Evolutionary conservation across 2,113 vertebrate species (phyloP), one percentile per base, ranked within the genome.

Genomic region (Cyphomyrus discorhynchus): DNA sequence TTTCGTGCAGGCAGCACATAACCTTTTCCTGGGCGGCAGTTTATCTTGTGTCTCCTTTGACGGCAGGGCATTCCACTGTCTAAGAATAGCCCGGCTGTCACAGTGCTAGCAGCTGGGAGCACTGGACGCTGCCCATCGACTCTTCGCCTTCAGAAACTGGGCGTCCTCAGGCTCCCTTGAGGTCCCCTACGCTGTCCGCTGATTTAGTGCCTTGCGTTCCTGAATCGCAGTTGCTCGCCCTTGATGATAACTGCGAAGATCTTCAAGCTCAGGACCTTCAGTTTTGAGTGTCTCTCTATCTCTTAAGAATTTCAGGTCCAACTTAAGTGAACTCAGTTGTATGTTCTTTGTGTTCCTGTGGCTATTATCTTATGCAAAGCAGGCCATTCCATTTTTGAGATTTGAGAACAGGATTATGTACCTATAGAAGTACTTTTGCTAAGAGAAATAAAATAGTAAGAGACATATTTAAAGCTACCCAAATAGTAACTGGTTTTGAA

Each of bases 1-100:
- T 95, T 95, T 95, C 92, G 0, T 91, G 94, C 80, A 90, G 91
- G 93, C 95, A 96, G 95, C 94, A 96, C 94, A 96, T 92, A 96
- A 93, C 92, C 92, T 93, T 92, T 66, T 91, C 93, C 93, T 94
- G 92, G 95, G 93, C 92, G 93, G 93, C 91, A 92, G 94, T 94
- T 97, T 95, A 95, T 92, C 93, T 95, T 94, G 93, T 91, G 93
- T 0, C 62, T 90, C 88, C 93, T 92, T 90, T 93, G 92, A 90
- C 58, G 70, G 70, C 93, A 91, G 91, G 91, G 92, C 91, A 93
- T 87, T 91, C 93, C 92, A 89, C 0, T 74, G 83, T 91, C 96
- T 95, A 95, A 97, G 93, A 96, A 96, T 94, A 97, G 94, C 91
- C 46, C 0, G 10, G 62, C 89, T 62, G 50, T 90, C 90, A 90